A percentile compares a stretch with the other conserved stretches of the same genome.
phyloP scores from a whole-genome alignment of 2,888 invertebrate genomes.

The Erebia ligea region DNA sequence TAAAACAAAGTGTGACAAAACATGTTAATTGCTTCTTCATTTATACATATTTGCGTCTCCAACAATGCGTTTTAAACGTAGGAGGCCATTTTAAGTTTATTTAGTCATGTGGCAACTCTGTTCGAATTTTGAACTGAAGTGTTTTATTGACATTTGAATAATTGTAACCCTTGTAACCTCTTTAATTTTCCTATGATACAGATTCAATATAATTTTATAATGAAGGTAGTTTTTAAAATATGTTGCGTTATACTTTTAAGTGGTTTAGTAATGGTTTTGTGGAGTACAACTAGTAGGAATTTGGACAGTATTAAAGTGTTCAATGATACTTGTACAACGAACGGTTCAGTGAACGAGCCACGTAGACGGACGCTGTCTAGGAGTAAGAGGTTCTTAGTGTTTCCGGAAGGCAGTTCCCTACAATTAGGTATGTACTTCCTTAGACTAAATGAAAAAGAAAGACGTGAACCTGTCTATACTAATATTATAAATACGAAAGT shows the following conservation, averaged over 20 bases:
- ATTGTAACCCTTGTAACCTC: too few species aligned
- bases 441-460: not conserved
- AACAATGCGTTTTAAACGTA: slow-evolving; percentile 48
- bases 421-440: slow-evolving; percentile 79
- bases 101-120: slow-evolving; percentile 52
- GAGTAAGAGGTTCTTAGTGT: slow-evolving; percentile 83
- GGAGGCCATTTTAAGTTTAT: slow-evolving; percentile 62
- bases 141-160: slow-evolving; percentile 36
- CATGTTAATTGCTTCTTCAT: slow-evolving; percentile 74
- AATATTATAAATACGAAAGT: not conserved
- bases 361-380: slow-evolving; percentile 71
- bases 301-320: slow-evolving; percentile 40
- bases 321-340: slow-evolving; percentile 49
- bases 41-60: slow-evolving; percentile 57
- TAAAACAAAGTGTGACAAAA: slow-evolving; percentile 66
- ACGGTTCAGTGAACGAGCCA: slow-evolving; percentile 49
- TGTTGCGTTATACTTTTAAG: slow-evolving; percentile 28
- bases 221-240: slow-evolving; percentile 21
- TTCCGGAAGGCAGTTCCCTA: slow-evolving; percentile 84
- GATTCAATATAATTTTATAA: not conserved
- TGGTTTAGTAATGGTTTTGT: slow-evolving; percentile 48
- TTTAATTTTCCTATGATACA: not conserved
- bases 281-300: slow-evolving; percentile 52
- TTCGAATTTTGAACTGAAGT: slow-evolving; percentile 45
- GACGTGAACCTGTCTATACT: not conserved